Evolutionary conservation across 2,113 vertebrate species (phyloP).

Genomic region (Pedetes capensis): DNA sequence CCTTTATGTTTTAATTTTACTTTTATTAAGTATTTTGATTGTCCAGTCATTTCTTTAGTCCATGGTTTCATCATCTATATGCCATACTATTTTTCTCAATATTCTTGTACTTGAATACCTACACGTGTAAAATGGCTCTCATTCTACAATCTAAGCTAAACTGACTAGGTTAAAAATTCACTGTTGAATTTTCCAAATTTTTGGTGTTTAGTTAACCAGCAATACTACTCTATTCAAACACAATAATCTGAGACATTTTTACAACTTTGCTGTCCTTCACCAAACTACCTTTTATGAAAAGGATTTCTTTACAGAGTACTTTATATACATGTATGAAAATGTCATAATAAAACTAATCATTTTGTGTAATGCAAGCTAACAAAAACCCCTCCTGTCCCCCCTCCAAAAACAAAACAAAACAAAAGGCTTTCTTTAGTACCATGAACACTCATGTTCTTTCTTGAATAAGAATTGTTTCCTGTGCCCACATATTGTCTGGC

Average conservation of each 20-base stretch:
- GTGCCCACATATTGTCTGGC: not conserved
- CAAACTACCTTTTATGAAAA: not conserved
- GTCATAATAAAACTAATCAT: not conserved
- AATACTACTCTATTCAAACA: not conserved
- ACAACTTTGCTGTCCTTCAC: not conserved
- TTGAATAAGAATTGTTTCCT: not conserved
- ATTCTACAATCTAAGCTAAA: not conserved
- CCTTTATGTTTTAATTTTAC: no score
- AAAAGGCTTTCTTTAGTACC: not conserved
- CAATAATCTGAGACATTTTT: not conserved
- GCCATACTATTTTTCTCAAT: not conserved
- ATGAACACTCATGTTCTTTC: not conserved
- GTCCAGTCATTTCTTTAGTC: not conserved
- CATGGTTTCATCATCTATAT: not conserved
- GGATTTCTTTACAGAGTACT: not conserved
- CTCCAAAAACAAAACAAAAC: not conserved
- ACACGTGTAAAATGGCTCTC: not conserved
- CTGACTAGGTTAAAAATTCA: not conserved
- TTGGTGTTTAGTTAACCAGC: constrained; percentile 1
- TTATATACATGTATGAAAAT: not conserved
- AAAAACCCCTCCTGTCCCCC: no score
- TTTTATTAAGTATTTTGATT: no score
- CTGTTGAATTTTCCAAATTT: not conserved
- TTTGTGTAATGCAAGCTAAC: no score
- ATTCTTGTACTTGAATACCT: constrained; percentile 35